Conservation (phyloP, 2,888 invertebrate genomes). For the Monopis laevigella region DNA sequence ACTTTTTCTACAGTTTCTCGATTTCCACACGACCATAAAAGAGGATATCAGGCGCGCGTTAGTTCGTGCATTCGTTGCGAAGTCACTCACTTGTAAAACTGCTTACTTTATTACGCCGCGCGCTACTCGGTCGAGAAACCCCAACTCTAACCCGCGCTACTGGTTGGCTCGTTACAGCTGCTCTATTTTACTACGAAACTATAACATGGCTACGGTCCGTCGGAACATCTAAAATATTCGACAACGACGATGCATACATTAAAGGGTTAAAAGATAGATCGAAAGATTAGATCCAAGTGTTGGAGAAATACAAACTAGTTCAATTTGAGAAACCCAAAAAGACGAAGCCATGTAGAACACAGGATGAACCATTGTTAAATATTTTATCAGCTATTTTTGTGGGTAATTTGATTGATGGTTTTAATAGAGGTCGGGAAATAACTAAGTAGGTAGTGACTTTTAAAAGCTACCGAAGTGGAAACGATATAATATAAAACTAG, state of each 20-base stretch:
- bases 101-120: constrained; percentile 51
- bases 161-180: constrained; percentile 16
- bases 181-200: constrained; percentile 18
- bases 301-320: constrained; percentile 56
- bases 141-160: constrained; percentile 20
- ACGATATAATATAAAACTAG: neutral
- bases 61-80: constrained; percentile 43
- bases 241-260: constrained; percentile 45
- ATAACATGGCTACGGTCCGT: constrained; percentile 21
- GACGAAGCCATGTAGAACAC: constrained; percentile 48
- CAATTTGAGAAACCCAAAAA: constrained; percentile 47
- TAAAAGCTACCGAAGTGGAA: no score
- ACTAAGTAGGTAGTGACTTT: neutral
- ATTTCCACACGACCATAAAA: constrained; percentile 37
- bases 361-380: constrained; percentile 54
- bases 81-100: constrained; percentile 53
- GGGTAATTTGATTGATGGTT: constrained; percentile 40
- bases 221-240: constrained; percentile 32
- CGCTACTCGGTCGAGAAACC: constrained; percentile 37
- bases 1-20: no score
- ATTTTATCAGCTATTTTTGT: constrained; percentile 34
- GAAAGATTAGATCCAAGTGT: constrained; percentile 46
- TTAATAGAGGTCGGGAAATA: neutral
- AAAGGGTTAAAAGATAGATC: constrained; percentile 59
- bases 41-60: constrained; percentile 43